Evolutionary conservation across 2,113 vertebrate genomes (phyloP), one percentile per base, ranked within the genome.

Genomic region (Rhadina sibilatrix): DNA sequence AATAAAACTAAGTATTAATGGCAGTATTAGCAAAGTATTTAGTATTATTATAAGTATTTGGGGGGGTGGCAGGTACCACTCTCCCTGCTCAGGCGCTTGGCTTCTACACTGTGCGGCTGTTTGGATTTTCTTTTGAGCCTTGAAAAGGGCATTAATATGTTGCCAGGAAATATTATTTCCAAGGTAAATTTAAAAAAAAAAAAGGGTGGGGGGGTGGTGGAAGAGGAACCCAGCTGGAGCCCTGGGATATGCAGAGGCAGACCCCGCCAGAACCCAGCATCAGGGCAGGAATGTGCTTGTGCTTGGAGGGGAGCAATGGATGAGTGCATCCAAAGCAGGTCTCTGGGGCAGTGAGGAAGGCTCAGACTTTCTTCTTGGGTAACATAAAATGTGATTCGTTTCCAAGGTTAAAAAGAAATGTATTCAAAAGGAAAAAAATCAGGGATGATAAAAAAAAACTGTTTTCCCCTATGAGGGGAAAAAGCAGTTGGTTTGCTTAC

Each of bases 131-230:
- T 92, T 83, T 79, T 75, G 61, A 89, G 85, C 47, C 38, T 69
- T 94, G 92, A 96, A 96, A 97, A 94, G 89, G 54, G 49, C 90
- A 95, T 96, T 97, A 94, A 95, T 92, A 75, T 16, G 42, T 75
- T 95, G 94, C 97, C 95, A 96, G 93, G 88, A 97, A 97, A 95
- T 92, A 93, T 40, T 71, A 81, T 89, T 97, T 96, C 93, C 85
- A 96, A 94, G 56, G 87, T 93, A 97, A 96, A 97, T 83, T 46
- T 0, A 16, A 37, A 82, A 78, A 95, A 71, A 46, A 75, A 61
- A 61, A 52, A 87, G 52, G 0, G 1, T n/a, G n/a, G n/a, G n/a
- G n/a, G n/a, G n/a, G n/a, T n/a, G n/a, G n/a, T n/a, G 52, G 60
- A 17, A 14, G 63, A 88, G 57, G 27, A 85, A 52, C 66, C 57